Evolutionary conservation across 1,140 invertebrate genomes (phyloP), one percentile per base, ranked within the genome.

Genomic region (Drosophila watanabei): DNA sequence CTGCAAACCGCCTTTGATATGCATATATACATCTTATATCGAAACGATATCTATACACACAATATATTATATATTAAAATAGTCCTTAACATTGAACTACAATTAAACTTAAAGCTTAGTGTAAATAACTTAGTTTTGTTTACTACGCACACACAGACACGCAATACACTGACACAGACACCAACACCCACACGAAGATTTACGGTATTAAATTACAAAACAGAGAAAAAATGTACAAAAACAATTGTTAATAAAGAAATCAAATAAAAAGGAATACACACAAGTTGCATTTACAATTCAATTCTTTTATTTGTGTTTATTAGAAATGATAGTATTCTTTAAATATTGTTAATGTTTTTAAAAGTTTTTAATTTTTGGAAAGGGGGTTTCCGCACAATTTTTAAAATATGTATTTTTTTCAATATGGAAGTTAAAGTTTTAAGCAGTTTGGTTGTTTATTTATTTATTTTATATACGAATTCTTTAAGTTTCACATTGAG

Each of bases 111-210:
- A 76, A 66, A 60, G 33, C 20, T 54, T 85, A 88, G 72, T 88
- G 85, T 88, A 88, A 80, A 89, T 86, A 90, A 90, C 78, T 82
- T 84, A 87, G 86, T 91, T 91, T 82, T 91, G 68, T 90, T 92
- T 89, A 84, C 81, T 89, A 79, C 78, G 85, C 84, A 75, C 83
- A 85, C 59, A 70, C 32, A 62, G 62, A 60, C 20, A 65, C 61
- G 59, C 43, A 51, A 82, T 52, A 75, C 63, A 81, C 35, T 68
- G 30, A 68, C 49, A 61, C 41, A 77, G n/a, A 33, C 56, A 75
- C 35, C 24, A 35, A 79, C 61, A 80, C 41, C 73, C 72, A 70
- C 46, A 66, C 43, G 66, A 80, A 79, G 68, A 83, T 78, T 78
- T 84, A 87, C 35, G 85, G 85, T 68, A 88, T 89, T 73, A 69